Percentiles rank a stretch among this genome's conserved stretches.
Evolutionary conservation across 2,888 invertebrate genomes (phyloP).

Genomic region (Tromatobia lineatoria): DNA sequence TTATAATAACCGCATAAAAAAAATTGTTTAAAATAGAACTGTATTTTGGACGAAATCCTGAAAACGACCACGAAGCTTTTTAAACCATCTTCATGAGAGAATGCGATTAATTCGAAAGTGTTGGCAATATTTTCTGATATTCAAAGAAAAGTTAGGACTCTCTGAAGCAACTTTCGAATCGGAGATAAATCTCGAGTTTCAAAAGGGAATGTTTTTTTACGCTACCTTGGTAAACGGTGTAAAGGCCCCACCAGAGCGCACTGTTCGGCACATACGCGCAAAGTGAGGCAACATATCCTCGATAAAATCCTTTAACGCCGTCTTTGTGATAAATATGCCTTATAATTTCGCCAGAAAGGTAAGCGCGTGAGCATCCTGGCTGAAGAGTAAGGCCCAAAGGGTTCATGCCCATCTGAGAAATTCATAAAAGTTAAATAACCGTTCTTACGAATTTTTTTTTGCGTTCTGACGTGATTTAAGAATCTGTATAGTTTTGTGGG

Average conservation of each 20-base stretch:
- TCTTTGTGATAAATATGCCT: slow-evolving; percentile 92
- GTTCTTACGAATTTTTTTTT: background rate
- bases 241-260: slow-evolving; percentile 99
- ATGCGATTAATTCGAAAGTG: too few species aligned
- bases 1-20: too few species aligned
- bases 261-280: slow-evolving; percentile 98
- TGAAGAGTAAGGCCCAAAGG: slow-evolving; percentile 91
- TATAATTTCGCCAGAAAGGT: slow-evolving; percentile 91
- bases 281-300: slow-evolving; percentile 96
- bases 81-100: too few species aligned
- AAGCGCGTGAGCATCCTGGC: slow-evolving; percentile 88
- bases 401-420: slow-evolving; percentile 88
- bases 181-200: background rate
- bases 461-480: too few species aligned
- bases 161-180: too few species aligned
- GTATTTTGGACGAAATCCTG: too few species aligned
- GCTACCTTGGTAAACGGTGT: slow-evolving; percentile 97
- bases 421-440: background rate
- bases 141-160: too few species aligned
- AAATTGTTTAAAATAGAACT: too few species aligned
- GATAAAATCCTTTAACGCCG: slow-evolving; percentile 95
- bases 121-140: too few species aligned
- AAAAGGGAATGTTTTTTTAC: background rate
- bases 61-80: too few species aligned
- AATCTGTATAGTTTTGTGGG: background rate